These are phyloP conservation scores for Thalassophryne amazonica DNA, from an alignment of 2,797 vertebrate genomes.

Conservation along the genomic window DNA sequence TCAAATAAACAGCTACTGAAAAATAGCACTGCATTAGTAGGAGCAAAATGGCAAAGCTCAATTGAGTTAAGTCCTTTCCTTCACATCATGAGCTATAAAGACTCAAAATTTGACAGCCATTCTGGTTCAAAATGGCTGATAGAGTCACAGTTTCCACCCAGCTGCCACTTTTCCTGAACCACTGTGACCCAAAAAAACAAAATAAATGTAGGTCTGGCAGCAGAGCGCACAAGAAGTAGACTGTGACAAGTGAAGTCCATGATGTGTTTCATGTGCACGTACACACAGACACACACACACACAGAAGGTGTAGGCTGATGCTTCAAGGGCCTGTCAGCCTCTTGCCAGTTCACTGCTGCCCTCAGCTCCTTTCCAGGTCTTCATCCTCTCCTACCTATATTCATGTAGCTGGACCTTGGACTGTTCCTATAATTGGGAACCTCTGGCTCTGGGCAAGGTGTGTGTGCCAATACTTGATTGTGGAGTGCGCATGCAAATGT, in stretches of 20 bases:
- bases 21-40: constrained; percentile 8
- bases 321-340: constrained; percentile 44
- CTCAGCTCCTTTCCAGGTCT: constrained; percentile 29
- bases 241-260: constrained; percentile 38
- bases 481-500: not conserved
- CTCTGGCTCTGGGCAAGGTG: constrained; percentile 39
- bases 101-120: constrained; percentile 5
- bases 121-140: constrained; percentile 1
- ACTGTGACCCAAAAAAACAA: constrained; percentile 27
- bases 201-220: constrained; percentile 39
- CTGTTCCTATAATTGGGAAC: constrained; percentile 55
- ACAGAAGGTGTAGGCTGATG: constrained; percentile 25
- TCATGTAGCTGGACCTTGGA: constrained; percentile 54
- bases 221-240: constrained; percentile 26
- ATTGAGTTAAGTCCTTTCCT: not conserved
- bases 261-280: constrained; percentile 15
- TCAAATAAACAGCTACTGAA: no score
- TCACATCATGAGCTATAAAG: constrained; percentile 5
- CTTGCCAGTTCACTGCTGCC: constrained; percentile 43
- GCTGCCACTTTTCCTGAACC: constrained; percentile 12
- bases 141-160: constrained; percentile 16
- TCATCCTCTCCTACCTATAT: constrained; percentile 56
- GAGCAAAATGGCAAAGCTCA: not conserved
- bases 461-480: constrained; percentile 15
- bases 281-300: not conserved